Evolutionary conservation across 2,888 invertebrate species (phyloP).

Genomic region (Ypsolopha sequella): DNA sequence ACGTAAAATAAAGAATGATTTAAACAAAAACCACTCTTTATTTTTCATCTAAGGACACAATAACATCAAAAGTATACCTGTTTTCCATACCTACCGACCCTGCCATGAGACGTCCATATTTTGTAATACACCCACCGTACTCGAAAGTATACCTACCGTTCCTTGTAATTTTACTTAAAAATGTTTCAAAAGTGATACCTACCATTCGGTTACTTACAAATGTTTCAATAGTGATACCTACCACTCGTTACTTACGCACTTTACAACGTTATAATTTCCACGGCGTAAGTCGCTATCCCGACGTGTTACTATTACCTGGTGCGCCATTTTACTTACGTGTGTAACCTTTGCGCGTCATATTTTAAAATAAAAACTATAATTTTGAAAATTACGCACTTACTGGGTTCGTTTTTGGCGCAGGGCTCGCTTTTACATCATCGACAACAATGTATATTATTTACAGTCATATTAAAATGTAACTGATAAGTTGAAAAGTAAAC

Average conservation of each 20-base stretch:
- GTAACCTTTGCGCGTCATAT: constrained; percentile 3
- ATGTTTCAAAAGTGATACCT: background rate
- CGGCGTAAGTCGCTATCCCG: background rate
- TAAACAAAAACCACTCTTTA: background rate
- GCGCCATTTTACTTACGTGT: constrained; percentile 26
- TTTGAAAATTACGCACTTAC: no score
- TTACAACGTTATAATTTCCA: background rate
- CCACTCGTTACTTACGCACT: background rate
- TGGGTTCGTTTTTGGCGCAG: no score
- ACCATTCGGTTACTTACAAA: background rate
- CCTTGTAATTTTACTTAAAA: background rate
- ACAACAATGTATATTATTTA: no score
- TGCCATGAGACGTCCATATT: constrained; percentile 30
- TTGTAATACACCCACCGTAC: constrained; percentile 30
- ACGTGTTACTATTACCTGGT: constrained; percentile 33
- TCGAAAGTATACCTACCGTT: constrained; percentile 35
- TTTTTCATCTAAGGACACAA: no score
- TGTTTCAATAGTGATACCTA: background rate
- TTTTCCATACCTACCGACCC: constrained; percentile 42
- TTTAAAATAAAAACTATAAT: background rate
- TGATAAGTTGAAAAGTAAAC: no score
- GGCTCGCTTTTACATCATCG: no score
- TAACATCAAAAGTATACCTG: constrained; percentile 11
- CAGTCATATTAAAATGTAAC: no score
- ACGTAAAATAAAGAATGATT: background rate